phyloP scores from a whole-genome alignment of 2,797 vertebrate genomes.

The Microtus californicus region DNA sequence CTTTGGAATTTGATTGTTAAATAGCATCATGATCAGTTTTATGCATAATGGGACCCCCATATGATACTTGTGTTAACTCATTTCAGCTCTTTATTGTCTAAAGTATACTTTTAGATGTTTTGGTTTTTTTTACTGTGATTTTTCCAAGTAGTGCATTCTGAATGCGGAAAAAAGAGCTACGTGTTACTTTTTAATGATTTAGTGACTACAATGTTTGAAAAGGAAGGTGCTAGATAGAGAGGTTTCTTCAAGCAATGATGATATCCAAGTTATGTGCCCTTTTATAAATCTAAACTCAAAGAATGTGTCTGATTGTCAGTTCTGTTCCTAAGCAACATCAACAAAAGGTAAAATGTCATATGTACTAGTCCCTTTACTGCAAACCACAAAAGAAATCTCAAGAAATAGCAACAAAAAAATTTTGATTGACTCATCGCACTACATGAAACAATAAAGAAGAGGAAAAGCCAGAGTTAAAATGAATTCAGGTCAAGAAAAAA shows the following conservation, averaged over 20 bases:
- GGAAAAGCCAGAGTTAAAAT: conserved; percentile 12
- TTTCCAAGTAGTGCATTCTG: background rate
- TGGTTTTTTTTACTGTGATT: background rate
- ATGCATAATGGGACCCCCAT: background rate
- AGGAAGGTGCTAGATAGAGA: background rate
- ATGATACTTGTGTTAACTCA: background rate
- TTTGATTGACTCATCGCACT: background rate
- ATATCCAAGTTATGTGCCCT: conserved; percentile 1
- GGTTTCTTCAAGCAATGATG: conserved; percentile 11
- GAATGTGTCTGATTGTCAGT: background rate
- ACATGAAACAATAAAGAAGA: background rate
- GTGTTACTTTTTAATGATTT: background rate
- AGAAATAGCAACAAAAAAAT: background rate
- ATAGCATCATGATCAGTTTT: background rate
- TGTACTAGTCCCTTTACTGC: background rate
- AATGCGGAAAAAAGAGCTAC: background rate
- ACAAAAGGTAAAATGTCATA: background rate
- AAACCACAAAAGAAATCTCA: conserved; percentile 45
- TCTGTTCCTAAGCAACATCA: conserved; percentile 54
- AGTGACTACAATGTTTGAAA: conserved; percentile 22
- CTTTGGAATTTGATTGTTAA: conserved; percentile 23
- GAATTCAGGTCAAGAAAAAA: background rate
- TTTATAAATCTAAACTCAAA: conserved; percentile 47
- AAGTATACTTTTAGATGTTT: conserved; percentile 26
- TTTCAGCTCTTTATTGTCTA: background rate